Conservation (phyloP, 1,140 invertebrate species). For the Teleopsis dalmanni region DNA sequence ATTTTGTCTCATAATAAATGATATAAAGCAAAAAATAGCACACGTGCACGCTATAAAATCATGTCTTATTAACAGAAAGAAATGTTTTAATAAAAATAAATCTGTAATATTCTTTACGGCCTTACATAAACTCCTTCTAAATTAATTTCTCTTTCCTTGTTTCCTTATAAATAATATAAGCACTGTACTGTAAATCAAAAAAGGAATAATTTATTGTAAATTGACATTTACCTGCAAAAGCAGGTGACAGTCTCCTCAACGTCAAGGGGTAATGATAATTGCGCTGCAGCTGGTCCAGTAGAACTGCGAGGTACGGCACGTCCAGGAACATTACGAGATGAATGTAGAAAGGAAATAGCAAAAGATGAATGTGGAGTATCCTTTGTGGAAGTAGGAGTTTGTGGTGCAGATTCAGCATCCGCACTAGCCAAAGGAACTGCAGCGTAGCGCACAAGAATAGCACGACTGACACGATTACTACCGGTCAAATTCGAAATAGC, state of each 20-base stretch:
- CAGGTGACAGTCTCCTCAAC: slow-evolving; percentile 65
- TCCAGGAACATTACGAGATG: slow-evolving; percentile 30
- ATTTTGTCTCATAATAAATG: no score
- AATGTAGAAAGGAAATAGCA: slow-evolving; percentile 28
- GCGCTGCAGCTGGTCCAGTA: slow-evolving; percentile 18
- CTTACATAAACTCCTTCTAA: no score
- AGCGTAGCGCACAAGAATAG: slow-evolving; percentile 41
- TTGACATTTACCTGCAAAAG: slow-evolving; percentile 63
- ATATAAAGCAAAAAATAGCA: no score
- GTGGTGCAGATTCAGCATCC: slow-evolving; percentile 34
- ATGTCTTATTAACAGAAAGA: no score
- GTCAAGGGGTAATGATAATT: slow-evolving; percentile 51
- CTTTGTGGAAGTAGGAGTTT: slow-evolving; percentile 35
- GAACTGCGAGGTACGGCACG: slow-evolving; percentile 30
- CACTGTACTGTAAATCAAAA: no score
- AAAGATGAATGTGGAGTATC: slow-evolving; percentile 43
- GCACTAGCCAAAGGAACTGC: slow-evolving; percentile 30
- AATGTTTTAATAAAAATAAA: no score
- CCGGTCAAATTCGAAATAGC: slow-evolving; percentile 42
- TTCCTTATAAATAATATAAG: no score
- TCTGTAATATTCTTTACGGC: no score
- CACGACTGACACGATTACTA: slow-evolving; percentile 40
- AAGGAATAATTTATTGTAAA: no score
- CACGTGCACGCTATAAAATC: no score
- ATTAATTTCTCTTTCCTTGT: background rate